Conservation (phyloP, 1,140 invertebrate species). For the Bombus pyrosoma region DNA sequence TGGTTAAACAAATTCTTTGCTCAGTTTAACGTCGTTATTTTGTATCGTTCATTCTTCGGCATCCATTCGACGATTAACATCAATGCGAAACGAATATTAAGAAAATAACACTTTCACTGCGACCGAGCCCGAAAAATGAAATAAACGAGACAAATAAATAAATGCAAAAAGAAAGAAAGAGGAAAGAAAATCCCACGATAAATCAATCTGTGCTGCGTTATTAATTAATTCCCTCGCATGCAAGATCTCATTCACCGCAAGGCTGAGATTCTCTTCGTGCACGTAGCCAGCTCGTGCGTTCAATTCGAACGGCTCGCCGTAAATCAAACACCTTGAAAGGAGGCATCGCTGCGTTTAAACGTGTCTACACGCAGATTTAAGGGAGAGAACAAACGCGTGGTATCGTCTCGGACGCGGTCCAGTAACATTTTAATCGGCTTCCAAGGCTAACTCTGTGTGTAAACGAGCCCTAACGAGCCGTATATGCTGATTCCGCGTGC, state of each 20-base stretch:
- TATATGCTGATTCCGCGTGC: slow-evolving; percentile 50
- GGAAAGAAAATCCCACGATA: too few species aligned
- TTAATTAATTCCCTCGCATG: too few species aligned
- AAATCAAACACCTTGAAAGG: slow-evolving; percentile 39
- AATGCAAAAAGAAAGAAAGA: too few species aligned
- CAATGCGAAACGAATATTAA: too few species aligned
- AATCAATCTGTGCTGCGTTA: too few species aligned
- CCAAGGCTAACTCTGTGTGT: slow-evolving; percentile 51
- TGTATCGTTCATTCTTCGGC: too few species aligned
- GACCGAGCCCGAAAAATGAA: too few species aligned
- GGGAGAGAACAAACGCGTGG: slow-evolving; percentile 23
- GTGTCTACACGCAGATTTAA: slow-evolving; percentile 28
- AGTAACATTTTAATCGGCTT: slow-evolving; percentile 60
- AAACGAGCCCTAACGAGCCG: slow-evolving; percentile 58
- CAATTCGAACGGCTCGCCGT: neutral
- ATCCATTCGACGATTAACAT: too few species aligned
- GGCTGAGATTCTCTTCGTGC: neutral
- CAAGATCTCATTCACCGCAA: neutral
- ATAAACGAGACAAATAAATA: too few species aligned
- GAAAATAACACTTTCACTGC: too few species aligned
- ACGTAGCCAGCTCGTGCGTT: neutral
- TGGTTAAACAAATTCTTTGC: too few species aligned
- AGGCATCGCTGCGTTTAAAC: neutral
- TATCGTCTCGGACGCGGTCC: slow-evolving; percentile 12
- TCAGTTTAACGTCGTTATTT: too few species aligned